A percentile compares a stretch with the other conserved stretches of the same genome.
Conservation (phyloP, 2,113 vertebrate species). For the Pycnonotus jocosus region DNA sequence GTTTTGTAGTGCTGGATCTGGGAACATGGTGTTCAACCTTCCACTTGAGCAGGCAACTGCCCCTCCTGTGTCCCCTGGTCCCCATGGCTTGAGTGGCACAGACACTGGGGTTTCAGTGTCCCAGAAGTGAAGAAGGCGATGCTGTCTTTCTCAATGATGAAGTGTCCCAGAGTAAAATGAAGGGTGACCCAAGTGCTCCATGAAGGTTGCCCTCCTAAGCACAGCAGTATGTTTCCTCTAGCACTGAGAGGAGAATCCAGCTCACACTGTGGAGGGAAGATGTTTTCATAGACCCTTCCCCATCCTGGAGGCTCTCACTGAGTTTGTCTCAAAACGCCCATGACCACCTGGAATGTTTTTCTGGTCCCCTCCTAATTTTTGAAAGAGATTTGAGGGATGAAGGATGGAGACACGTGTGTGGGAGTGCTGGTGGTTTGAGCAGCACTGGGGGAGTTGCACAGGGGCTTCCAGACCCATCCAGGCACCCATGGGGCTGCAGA, state of each 20-base stretch:
- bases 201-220: background rate
- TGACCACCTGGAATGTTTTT: background rate
- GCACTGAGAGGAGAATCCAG: background rate
- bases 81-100: background rate
- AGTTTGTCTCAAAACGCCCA: background rate
- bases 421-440: background rate
- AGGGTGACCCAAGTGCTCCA: background rate
- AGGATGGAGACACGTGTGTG: background rate
- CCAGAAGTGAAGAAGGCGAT: background rate
- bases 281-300: background rate
- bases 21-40: background rate
- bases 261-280: background rate
- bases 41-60: background rate
- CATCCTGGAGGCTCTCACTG: background rate
- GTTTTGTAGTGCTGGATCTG: background rate
- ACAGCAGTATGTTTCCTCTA: background rate
- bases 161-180: background rate
- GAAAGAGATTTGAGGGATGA: background rate
- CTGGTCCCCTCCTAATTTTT: background rate
- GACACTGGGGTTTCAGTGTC: background rate
- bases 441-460: rapidly evolving
- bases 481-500: background rate
- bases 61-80: background rate
- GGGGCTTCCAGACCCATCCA: background rate
- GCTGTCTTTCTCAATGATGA: rapidly evolving